Percentiles rank a stretch among this genome's conserved stretches.
These are phyloP conservation scores for Sycophaga agraensis DNA, from an alignment of 1,140 invertebrate genomes.

Conservation along the genomic window DNA sequence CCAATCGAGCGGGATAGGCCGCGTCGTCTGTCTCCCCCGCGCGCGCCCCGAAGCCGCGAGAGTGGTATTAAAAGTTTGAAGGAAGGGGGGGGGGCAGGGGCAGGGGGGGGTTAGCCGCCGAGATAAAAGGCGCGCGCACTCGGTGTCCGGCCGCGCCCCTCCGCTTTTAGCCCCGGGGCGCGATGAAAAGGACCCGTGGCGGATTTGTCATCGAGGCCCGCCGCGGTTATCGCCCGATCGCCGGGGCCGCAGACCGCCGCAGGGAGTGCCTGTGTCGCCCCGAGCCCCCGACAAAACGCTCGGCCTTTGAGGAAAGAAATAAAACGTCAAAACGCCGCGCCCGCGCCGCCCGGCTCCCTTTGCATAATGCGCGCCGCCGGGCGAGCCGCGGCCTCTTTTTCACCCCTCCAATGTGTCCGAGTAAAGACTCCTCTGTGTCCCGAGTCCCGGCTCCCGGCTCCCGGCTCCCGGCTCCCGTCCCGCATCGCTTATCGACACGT, in stretches of 20 bases:
- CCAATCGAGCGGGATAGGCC: slow-evolving; percentile 55
- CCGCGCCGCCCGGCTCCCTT: slow-evolving; percentile 12
- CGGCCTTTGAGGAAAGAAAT: slow-evolving; percentile 21
- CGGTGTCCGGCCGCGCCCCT: slow-evolving; percentile 41
- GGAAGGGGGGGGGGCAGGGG: slow-evolving; percentile 30
- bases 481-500: slow-evolving; percentile 19
- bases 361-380: slow-evolving; percentile 19
- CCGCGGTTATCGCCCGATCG: slow-evolving; percentile 23
- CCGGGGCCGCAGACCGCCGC: background rate
- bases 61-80: slow-evolving; percentile 55
- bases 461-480: too few species aligned
- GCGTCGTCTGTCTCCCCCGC: slow-evolving; percentile 33
- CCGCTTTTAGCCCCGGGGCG: slow-evolving; percentile 28
- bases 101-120: slow-evolving; percentile 14
- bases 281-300: slow-evolving; percentile 27
- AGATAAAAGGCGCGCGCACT: slow-evolving; percentile 41
- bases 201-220: slow-evolving; percentile 36
- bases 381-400: slow-evolving; percentile 3
- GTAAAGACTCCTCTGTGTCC: slow-evolving; percentile 5
- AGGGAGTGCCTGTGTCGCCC: background rate
- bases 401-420: slow-evolving; percentile 3
- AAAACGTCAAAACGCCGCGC: slow-evolving; percentile 22
- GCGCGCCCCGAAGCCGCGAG: slow-evolving; percentile 44
- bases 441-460: too few species aligned
- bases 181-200: slow-evolving; percentile 32